Conservation (phyloP, 2,797 vertebrate species). For the Sebastes taczanowskii region DNA sequence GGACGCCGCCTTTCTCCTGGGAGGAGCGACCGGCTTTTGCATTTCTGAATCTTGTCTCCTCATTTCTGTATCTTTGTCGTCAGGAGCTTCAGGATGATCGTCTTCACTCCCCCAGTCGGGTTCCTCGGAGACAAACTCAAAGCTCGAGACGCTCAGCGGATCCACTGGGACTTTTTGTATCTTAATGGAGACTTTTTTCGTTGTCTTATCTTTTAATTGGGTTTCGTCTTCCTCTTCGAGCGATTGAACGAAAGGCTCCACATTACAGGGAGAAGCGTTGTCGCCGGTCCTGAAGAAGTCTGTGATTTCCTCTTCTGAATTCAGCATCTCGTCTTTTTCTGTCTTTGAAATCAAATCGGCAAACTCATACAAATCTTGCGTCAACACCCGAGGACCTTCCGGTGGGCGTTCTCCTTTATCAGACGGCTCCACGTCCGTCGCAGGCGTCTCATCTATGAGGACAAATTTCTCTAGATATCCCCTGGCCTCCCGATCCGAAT, state of each 20-base stretch:
- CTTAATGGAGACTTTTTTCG: slow-evolving; percentile 41
- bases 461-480: slow-evolving; percentile 94
- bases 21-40: slow-evolving; percentile 63
- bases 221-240: slow-evolving; percentile 40
- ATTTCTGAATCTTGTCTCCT: slow-evolving; percentile 27
- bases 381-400: slow-evolving; percentile 48
- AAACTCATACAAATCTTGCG: slow-evolving; percentile 64
- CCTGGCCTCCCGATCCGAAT: slow-evolving; percentile 89
- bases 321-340: slow-evolving; percentile 14
- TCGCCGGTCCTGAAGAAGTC: slow-evolving; percentile 81
- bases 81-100: slow-evolving; percentile 11
- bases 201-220: slow-evolving; percentile 48
- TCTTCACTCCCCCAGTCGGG: slow-evolving; percentile 62
- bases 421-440: slow-evolving; percentile 30
- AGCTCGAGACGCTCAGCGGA: slow-evolving; percentile 30
- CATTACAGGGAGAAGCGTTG: slow-evolving; percentile 77
- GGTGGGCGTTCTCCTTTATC: slow-evolving; percentile 7
- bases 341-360: slow-evolving; percentile 17
- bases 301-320: slow-evolving; percentile 75
- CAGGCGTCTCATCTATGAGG: slow-evolving; percentile 90
- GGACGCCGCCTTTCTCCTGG: slow-evolving; percentile 54
- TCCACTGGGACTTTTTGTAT: slow-evolving; percentile 39
- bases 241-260: slow-evolving; percentile 51
- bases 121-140: slow-evolving; percentile 68
- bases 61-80: slow-evolving; percentile 4